A percentile compares a stretch with the other conserved stretches of the same genome.
phyloP scores from a whole-genome alignment of 2,113 vertebrate species.

The Podarcis muralis region DNA sequence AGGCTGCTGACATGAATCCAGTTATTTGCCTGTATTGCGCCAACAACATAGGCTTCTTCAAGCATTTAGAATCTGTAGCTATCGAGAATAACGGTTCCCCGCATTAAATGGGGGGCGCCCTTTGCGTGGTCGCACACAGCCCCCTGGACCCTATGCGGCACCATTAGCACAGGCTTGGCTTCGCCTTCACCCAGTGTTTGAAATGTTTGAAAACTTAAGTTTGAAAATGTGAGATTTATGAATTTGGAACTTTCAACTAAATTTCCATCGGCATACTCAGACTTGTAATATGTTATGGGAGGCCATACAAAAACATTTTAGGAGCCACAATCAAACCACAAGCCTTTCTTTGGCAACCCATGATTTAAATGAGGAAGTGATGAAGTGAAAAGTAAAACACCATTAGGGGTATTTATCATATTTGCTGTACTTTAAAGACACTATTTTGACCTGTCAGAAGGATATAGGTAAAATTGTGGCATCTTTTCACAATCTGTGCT shows the following conservation, averaged over 20 bases:
- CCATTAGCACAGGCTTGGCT: too few species aligned
- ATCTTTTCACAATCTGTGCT: constrained; percentile 16
- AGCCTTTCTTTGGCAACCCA: not conserved
- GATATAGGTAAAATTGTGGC: not conserved
- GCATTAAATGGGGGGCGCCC: too few species aligned
- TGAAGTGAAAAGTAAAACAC: not conserved
- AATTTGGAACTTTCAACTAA: not conserved
- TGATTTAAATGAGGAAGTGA: not conserved
- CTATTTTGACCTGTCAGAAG: not conserved
- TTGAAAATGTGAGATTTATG: not conserved
- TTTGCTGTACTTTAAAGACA: not conserved
- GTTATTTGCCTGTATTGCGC: not conserved
- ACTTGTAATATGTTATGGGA: not conserved
- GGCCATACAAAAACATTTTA: not conserved
- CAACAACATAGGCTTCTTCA: not conserved
- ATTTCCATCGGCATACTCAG: not conserved
- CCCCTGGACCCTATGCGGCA: too few species aligned
- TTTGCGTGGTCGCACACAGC: too few species aligned
- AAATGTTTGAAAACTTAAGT: too few species aligned
- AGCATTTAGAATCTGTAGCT: not conserved
- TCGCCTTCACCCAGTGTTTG: too few species aligned
- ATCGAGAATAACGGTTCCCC: not conserved
- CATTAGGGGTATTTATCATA: not conserved
- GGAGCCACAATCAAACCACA: not conserved
- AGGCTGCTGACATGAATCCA: not conserved